Conservation (phyloP, 1,140 invertebrate species). For the Euborellia annulipes region DNA sequence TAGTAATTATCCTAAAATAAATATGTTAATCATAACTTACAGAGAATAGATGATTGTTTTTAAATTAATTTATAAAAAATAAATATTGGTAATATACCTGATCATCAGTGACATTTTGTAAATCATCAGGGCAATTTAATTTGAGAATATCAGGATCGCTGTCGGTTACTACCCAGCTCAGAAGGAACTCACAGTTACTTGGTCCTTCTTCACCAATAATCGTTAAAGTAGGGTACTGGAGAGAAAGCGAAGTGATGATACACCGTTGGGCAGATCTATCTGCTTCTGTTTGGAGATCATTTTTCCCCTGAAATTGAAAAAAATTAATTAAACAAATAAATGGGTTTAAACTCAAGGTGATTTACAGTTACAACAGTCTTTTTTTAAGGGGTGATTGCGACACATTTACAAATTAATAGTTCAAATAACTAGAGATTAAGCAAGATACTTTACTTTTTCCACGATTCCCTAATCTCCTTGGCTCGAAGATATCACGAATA, state of each 20-base stretch:
- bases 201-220: conserved; percentile 88
- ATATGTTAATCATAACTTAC: too few species aligned
- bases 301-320: conserved; percentile 46
- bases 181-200: conserved; percentile 38
- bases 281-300: conserved; percentile 95
- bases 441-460: conserved; percentile 59
- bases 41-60: too few species aligned
- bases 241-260: conserved; percentile 71
- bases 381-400: too few species aligned
- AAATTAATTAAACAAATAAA: too few species aligned
- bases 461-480: conserved; percentile 77
- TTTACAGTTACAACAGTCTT: too few species aligned
- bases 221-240: conserved; percentile 67
- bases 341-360: too few species aligned
- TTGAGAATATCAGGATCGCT: conserved; percentile 52
- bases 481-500: conserved; percentile 74
- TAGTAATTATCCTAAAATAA: too few species aligned
- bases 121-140: conserved; percentile 47
- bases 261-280: conserved; percentile 85
- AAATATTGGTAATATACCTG: conserved; percentile 27
- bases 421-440: too few species aligned
- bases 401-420: too few species aligned
- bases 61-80: too few species aligned
- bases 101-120: conserved; percentile 40
- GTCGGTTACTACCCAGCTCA: conserved; percentile 55